Base-by-base conservation (phyloP, 2,888 invertebrate genomes). In the Pseudococcus viburni region DNA sequence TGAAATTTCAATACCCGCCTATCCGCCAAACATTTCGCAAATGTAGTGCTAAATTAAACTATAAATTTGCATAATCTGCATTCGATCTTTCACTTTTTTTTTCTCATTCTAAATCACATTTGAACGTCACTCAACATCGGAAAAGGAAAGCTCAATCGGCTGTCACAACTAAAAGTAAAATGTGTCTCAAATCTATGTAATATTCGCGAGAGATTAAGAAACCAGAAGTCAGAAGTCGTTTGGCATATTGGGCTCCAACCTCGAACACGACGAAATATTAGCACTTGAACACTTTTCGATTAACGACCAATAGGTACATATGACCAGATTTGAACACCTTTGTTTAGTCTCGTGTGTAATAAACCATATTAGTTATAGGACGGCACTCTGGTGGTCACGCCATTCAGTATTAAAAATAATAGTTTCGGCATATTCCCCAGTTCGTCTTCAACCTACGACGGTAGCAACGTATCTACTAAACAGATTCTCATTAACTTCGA, bases 401-500 rank as follows among this genome's bases (percentile, higher is more conserved):
- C 7, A 83, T 83, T 46, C 26, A 46, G 80, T 64, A 64, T 64
- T 46, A n/a, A n/a, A 33, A 46, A 83, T 83, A 46, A 46, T 83
- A 83, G 80, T 83, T 46, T 83, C 80, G 80, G 80, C 15, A 46
- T 83, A 83, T 46, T 83, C 80, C 46, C 46, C 46, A 46, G 80
- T 46, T 83, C 80, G 17, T 83, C 80, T 19, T 46, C 80, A 22
- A 83, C 80, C 73, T 19, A 83, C 80, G 80, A 83, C 46, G 80
- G 80, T 83, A 83, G 80, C 80, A 83, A 83, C 42, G 80, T 83
- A 83, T 4, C 80, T 73, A 73, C 19, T 22, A 39, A 77, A 83
- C 80, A 46, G 42, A 46, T 83, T 83, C 80, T 46, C 80, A 46
- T 83, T 46, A 83, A 83, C 42, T 83, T 33, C 46, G 46, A 83